Evolutionary conservation across 2,113 vertebrate genomes (phyloP).

Genomic region (Charadrius vociferus): DNA sequence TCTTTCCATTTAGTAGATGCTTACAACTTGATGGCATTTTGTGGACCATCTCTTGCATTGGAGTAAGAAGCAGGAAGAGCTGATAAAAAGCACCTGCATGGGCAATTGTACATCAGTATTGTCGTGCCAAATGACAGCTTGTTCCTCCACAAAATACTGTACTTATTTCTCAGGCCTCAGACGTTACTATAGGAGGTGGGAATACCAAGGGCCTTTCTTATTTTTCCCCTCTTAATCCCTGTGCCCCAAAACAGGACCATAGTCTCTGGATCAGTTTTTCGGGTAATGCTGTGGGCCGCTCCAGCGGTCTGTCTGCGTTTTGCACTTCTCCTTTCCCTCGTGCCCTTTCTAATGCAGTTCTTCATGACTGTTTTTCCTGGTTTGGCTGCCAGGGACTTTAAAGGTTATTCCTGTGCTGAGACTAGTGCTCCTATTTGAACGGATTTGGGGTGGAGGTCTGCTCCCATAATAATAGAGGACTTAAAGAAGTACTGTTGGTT

Average conservation of each 20-base stretch:
- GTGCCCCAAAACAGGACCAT: not conserved
- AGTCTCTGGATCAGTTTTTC: not conserved
- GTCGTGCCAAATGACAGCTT: not conserved
- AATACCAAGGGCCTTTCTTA: not conserved
- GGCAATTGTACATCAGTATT: not conserved
- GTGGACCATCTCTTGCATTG: rapidly evolving
- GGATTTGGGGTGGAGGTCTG: not conserved
- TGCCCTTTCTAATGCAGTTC: not conserved
- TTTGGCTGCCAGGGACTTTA: not conserved
- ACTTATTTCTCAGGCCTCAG: not conserved
- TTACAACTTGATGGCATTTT: not conserved
- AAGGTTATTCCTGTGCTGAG: rapidly evolving
- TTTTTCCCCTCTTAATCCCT: not conserved
- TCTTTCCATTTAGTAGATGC: not conserved
- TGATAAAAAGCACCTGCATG: not conserved
- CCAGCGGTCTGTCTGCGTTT: rapidly evolving
- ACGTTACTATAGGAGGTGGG: not conserved
- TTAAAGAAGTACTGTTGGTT: not conserved
- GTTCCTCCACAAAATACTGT: not conserved
- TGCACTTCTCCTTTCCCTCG: no score
- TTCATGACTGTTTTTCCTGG: not conserved
- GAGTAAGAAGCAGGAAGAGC: not conserved
- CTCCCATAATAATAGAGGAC: not conserved
- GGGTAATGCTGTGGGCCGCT: not conserved
- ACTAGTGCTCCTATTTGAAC: not conserved